Evolutionary conservation across 1,140 invertebrate genomes (phyloP), one percentile per base, ranked within the genome.

Genomic region (Vanessa tameamea): DNA sequence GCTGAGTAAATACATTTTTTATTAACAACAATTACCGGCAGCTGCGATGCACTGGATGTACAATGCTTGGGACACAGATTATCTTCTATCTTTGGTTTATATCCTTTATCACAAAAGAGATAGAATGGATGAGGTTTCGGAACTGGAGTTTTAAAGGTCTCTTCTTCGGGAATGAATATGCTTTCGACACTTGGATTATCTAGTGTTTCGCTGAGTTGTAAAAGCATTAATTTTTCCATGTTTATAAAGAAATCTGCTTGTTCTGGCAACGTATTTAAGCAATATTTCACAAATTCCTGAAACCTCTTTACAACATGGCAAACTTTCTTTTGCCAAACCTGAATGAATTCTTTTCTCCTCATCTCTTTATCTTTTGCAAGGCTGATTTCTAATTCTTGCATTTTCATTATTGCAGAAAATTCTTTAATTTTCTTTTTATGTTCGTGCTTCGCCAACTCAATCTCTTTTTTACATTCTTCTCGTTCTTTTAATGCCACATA

Each of bases 221-320:
- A 63, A 63, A 92, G 76, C 88, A 91, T 89, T 50, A 91, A 73
- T 69, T 86, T 92, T 71, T 92, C 90, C 79, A 90, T 87, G 26
- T 92, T 88, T 20, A 91, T 78, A 75, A 92, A 91, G 70, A 90
- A 91, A 0, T 91, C 90, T 3, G 87, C 87, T 26, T 91, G 82
- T 53, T 91, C 87, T 12, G 90, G 90, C 37, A 92, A 59, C 23
- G 75, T 70, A n/a, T 86, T 82, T 14, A 92, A 76, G 69, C 84
- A 87, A 78, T 86, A 91, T 16, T 73, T 69, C n/a, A 89, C 85
- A 66, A 92, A 92, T 20, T 83, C 72, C 78, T 92, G 90, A 76
- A 92, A 89, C 48, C 83, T 84, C 72, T 90, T 91, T 12, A 92
- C 80, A 47, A 90, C 82, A 65, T 86, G 80, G 53, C 87, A 88